Conservation (phyloP, 2,888 invertebrate species). For the Tetragonisca angustula region DNA sequence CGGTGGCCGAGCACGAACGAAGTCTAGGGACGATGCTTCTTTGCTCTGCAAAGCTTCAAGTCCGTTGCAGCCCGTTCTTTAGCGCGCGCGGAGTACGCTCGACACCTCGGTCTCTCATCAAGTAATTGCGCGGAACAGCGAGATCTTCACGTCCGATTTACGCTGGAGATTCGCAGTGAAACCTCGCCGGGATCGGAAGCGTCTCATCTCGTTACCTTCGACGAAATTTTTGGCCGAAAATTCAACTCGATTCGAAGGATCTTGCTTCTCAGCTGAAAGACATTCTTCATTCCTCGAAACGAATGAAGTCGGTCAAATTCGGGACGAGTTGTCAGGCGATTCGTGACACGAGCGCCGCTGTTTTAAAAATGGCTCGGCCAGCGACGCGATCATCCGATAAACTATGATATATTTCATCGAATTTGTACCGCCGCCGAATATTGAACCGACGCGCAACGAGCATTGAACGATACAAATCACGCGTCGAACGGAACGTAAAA, state of each 20-base stretch:
- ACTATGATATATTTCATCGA: neutral
- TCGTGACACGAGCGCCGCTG: too few relatives aligned
- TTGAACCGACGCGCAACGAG: neutral
- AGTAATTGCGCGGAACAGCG: conserved; percentile 65
- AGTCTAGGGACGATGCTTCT: conserved; percentile 28
- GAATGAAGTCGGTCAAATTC: neutral
- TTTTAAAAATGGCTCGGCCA: neutral
- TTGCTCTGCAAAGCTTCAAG: conserved; percentile 29
- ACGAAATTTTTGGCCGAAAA: neutral
- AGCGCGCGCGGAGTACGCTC: neutral
- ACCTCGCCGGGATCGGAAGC: neutral
- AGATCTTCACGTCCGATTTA: conserved; percentile 67
- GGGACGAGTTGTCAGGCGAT: neutral
- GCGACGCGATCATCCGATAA: neutral
- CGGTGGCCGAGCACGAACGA: neutral
- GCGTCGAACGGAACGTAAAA: neutral
- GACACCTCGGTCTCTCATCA: conserved; percentile 45
- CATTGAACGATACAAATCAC: neutral
- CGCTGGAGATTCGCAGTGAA: conserved; percentile 42
- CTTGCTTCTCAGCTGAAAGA: too few relatives aligned
- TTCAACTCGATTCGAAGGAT: neutral
- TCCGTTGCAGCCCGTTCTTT: conserved; percentile 32
- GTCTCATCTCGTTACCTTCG: neutral
- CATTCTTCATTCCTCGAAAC: too few relatives aligned
- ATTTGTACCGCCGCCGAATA: neutral